Evolutionary conservation across 2,888 invertebrate species (phyloP), one percentile per base, ranked within the genome.

Genomic region (Tridacna crocea): DNA sequence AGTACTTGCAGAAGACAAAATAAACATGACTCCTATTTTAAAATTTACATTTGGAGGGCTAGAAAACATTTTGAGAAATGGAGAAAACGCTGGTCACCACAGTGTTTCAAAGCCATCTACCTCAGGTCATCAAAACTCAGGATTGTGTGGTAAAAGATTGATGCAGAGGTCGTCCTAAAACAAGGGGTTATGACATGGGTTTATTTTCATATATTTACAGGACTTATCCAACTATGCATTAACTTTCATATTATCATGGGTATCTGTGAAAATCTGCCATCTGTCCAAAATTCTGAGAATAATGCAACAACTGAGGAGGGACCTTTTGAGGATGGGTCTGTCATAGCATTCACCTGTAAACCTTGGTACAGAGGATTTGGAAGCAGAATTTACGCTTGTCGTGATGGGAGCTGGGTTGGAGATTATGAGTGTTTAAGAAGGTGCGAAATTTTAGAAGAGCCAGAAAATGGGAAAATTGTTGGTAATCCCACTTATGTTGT

Each of bases 381-480:
- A 36, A 75, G 60, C n/a, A 46, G 27, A 17, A 19, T 26, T 6
- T 76, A 76, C 46, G 13, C 17, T 13, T 82, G 82, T 36, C 36
- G 46, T 15, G 77, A 66, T 15, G 22, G 55, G 2, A 26, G 24
- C 27, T 61, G 55, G 48, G 68, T 58, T 36, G 79, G 83, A 3
- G 51, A 75, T 6, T 70, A 73, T 4, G 12, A 8, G 12, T 80
- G 79, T 72, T 6, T 22, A 19, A 17, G 46, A 48, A 47, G 0
- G 8, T 83, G 83, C 36, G 46, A 46, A 12, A 8, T 46, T n/a
- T 24, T 79, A 24, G 60, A 55, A 4, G 22, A 51, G 2, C 83
- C 79, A n/a, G 26, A 58, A 22, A 79, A 80, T 70, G 83, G 83
- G 8, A 24, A 47, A 19, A 26, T 83, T 15, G 22, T 48, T n/a